Evolutionary conservation across 2,888 invertebrate genomes (phyloP).

Genomic region (Adelphocoris suturalis): DNA sequence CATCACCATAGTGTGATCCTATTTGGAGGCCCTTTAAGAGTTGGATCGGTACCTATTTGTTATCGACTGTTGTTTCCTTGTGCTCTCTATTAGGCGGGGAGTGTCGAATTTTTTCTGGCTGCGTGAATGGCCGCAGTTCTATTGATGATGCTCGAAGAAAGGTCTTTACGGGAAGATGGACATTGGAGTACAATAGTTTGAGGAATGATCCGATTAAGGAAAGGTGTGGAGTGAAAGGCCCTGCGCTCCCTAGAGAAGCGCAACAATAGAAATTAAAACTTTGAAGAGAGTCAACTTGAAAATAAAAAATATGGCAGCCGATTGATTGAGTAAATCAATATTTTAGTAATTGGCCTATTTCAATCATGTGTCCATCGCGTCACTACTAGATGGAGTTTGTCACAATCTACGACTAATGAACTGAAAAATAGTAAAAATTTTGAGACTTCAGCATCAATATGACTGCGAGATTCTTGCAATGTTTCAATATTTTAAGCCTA

Average conservation of each 20-base stretch:
- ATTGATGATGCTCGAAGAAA: too few relatives aligned
- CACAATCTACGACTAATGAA: too few relatives aligned
- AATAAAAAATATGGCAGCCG: too few relatives aligned
- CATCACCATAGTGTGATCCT: neutral
- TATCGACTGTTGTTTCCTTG: neutral
- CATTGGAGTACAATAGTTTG: neutral
- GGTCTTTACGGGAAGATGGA: neutral
- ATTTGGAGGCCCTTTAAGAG: neutral
- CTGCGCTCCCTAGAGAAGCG: neutral
- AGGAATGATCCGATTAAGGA: neutral
- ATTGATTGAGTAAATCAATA: too few relatives aligned
- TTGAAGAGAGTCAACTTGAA: too few relatives aligned
- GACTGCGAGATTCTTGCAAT: too few relatives aligned
- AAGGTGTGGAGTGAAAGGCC: neutral
- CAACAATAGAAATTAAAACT: neutral
- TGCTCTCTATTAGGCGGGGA: conserved; percentile 13
- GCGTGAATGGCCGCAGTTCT: neutral
- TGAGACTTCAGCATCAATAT: too few relatives aligned
- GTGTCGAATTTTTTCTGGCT: neutral
- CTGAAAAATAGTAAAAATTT: too few relatives aligned
- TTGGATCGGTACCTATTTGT: neutral
- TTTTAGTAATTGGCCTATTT: too few relatives aligned
- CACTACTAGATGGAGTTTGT: too few relatives aligned
- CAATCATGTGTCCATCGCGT: too few relatives aligned
- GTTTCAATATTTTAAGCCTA: too few relatives aligned